Percentiles rank a stretch among this genome's conserved stretches.
Conservation (phyloP, 2,113 vertebrate species). For the Lepisosteus osseus region DNA sequence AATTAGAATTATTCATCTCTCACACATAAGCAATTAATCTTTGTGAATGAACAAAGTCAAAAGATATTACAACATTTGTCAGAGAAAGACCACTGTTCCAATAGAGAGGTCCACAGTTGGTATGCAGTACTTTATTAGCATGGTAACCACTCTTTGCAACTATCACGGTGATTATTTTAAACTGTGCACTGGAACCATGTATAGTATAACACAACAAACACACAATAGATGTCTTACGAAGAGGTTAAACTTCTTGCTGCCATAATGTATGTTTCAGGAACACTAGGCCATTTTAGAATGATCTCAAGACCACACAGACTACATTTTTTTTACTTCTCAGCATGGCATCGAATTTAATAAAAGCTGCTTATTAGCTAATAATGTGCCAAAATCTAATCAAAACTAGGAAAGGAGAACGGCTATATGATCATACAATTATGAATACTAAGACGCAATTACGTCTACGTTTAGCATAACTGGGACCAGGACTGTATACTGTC, state of each 20-base stretch:
- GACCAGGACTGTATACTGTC: slow-evolving; percentile 23
- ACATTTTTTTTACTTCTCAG: slow-evolving; percentile 8
- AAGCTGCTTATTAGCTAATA: slow-evolving; percentile 24
- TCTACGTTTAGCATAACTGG: slow-evolving; percentile 21
- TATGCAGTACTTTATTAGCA: slow-evolving; percentile 27
- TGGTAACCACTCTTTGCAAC: slow-evolving; percentile 21
- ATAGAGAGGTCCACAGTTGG: slow-evolving; percentile 18
- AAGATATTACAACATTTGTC: slow-evolving; percentile 39
- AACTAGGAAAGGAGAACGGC: slow-evolving; percentile 23
- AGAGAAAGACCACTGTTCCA: slow-evolving; percentile 34
- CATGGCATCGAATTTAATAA: slow-evolving; percentile 24
- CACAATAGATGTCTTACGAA: slow-evolving; percentile 17
- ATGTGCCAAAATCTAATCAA: slow-evolving; percentile 35
- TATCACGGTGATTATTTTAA: slow-evolving; percentile 22
- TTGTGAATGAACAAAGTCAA: slow-evolving; percentile 43
- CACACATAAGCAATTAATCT: slow-evolving; percentile 43
- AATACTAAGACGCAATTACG: slow-evolving; percentile 25
- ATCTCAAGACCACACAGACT: slow-evolving; percentile 14
- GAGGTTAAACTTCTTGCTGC: slow-evolving; percentile 32
- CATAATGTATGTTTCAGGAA: slow-evolving; percentile 13
- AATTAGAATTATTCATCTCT: slow-evolving; percentile 33
- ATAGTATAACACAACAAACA: slow-evolving; percentile 14
- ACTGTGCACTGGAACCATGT: slow-evolving; percentile 21
- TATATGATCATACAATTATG: slow-evolving; percentile 23
- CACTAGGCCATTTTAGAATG: slow-evolving; percentile 16